Percentiles rank a stretch among this genome's conserved stretches.
These are phyloP conservation scores for Schizothorax lantsangensis DNA, from an alignment of 2,797 vertebrate genomes.

Conservation along the genomic window DNA sequence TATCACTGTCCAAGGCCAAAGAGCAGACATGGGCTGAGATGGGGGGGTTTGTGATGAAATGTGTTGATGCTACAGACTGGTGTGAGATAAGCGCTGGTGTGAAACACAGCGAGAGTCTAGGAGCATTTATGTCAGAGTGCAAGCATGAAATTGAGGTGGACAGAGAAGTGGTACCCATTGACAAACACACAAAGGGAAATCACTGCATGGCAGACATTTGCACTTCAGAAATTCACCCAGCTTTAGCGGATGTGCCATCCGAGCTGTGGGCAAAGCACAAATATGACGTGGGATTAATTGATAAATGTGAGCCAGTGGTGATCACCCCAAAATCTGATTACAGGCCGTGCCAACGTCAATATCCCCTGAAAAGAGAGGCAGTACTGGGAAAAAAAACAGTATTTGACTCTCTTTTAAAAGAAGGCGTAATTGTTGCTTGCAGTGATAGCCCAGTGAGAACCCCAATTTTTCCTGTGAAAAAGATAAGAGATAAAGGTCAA, in stretches of 20 bases:
- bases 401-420: no score
- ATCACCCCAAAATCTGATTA: neutral
- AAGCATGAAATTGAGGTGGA: neutral
- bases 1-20: neutral
- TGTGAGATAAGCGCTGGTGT: neutral
- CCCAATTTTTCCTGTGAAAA: no score
- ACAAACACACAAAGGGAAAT: neutral
- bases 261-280: neutral
- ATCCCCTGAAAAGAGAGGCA: no score
- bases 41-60: neutral
- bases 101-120: neutral
- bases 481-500: no score
- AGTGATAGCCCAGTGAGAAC: no score
- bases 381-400: no score
- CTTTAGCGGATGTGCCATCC: neutral
- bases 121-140: neutral
- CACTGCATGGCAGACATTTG: neutral
- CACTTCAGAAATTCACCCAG: neutral
- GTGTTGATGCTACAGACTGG: neutral
- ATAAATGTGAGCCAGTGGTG: neutral
- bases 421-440: no score
- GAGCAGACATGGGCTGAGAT: neutral
- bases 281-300: neutral
- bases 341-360: rapidly evolving
- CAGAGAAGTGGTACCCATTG: neutral